Evolutionary conservation across 2,888 invertebrate species (phyloP).

Genomic region (Platypus cylindrus): DNA sequence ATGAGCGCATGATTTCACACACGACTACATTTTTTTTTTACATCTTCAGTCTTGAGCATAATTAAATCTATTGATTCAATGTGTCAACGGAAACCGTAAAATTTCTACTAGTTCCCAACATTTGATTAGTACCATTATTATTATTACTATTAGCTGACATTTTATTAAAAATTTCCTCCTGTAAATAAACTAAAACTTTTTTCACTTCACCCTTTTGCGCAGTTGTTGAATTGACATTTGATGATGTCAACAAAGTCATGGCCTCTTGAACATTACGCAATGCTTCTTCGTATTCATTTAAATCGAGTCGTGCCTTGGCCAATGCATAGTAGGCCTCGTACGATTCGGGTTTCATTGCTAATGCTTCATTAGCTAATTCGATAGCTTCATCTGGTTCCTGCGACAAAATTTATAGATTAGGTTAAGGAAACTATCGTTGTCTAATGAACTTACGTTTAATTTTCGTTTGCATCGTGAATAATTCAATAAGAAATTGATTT

Average conservation of each 20-base stretch:
- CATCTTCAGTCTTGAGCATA: background rate
- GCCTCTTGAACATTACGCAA: slow-evolving; percentile 75
- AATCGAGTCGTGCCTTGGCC: slow-evolving; percentile 73
- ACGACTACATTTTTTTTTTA: slow-evolving; percentile 3
- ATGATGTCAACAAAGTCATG: slow-evolving; percentile 48
- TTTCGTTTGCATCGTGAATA: slow-evolving; percentile 88
- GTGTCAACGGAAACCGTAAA: slow-evolving; percentile 33
- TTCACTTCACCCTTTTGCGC: slow-evolving; percentile 58
- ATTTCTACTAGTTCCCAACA: slow-evolving; percentile 24
- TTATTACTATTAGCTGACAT: too few relatives aligned
- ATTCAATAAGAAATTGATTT: slow-evolving; percentile 79
- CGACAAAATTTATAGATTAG: slow-evolving; percentile 17
- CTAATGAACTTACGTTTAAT: slow-evolving; percentile 84
- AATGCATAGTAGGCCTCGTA: slow-evolving; percentile 90
- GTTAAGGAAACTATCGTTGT: background rate
- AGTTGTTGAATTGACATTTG: slow-evolving; percentile 47
- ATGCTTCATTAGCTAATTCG: slow-evolving; percentile 76
- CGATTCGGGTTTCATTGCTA: slow-evolving; percentile 71
- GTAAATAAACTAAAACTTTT: slow-evolving; percentile 57
- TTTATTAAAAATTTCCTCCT: slow-evolving; percentile 56
- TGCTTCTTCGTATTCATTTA: slow-evolving; percentile 58
- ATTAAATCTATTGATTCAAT: slow-evolving; percentile 27
- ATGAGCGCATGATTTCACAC: background rate
- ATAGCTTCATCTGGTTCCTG: slow-evolving; percentile 78
- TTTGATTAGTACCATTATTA: slow-evolving; percentile 20